Conservation (phyloP, 2,888 invertebrate species). For the Mesorhabditis belari region DNA sequence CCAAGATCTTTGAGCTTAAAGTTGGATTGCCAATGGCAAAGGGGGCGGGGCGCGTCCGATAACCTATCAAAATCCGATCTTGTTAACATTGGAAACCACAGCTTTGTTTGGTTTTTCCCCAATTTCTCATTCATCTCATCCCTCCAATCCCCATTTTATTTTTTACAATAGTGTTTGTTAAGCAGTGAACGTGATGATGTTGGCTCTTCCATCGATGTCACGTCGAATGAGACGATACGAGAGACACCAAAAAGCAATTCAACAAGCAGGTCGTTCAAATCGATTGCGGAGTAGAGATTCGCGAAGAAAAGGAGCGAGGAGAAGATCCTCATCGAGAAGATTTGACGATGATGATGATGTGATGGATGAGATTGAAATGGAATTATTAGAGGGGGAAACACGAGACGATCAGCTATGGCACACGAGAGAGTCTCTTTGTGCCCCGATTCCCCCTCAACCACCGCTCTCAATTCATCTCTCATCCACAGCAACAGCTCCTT, state of each 20-base stretch:
- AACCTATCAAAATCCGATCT: too few relatives aligned
- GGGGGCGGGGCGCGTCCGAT: too few relatives aligned
- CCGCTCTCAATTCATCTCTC: neutral
- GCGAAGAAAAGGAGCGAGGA: neutral
- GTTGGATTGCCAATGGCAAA: too few relatives aligned
- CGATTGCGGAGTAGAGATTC: neutral
- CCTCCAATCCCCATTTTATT: neutral
- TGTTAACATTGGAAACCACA: neutral
- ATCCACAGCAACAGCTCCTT: too few relatives aligned
- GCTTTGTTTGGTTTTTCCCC: neutral
- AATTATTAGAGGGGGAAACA: neutral
- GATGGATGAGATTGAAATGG: neutral
- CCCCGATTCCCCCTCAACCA: neutral
- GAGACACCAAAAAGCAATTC: slow-evolving; percentile 43
- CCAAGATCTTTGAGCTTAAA: too few relatives aligned
- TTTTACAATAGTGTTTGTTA: too few relatives aligned
- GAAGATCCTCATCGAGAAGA: too few relatives aligned
- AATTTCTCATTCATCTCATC: neutral
- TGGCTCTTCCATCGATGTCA: slow-evolving; percentile 49
- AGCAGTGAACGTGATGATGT: slow-evolving; percentile 52
- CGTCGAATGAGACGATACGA: slow-evolving; percentile 46
- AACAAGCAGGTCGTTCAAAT: slow-evolving; percentile 44
- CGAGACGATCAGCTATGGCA: neutral
- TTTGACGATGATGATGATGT: neutral
- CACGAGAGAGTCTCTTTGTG: neutral